Conservation (phyloP, 2,888 invertebrate genomes). For the Gymnoscelis rufifasciata region DNA sequence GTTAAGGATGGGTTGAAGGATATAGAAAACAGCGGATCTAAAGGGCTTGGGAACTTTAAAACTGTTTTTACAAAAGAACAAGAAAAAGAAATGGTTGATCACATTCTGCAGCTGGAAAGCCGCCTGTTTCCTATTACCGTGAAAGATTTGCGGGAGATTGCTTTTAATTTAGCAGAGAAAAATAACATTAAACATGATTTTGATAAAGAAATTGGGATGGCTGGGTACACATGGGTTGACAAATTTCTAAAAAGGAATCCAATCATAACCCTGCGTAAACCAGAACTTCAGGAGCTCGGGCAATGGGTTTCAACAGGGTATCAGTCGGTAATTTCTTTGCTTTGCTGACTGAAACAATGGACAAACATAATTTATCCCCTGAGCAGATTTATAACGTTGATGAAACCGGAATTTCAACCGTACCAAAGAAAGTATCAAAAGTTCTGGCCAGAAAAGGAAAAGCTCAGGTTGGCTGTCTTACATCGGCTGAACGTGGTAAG, state of each 20-base stretch:
- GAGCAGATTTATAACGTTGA: conserved; percentile 20
- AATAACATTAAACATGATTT: not conserved
- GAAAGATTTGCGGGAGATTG: not conserved
- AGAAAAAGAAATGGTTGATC: conserved; percentile 8
- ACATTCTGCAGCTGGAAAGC: conserved; percentile 7
- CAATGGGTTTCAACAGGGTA: conserved; percentile 18
- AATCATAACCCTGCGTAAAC: conserved; percentile 6
- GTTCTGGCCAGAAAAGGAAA: conserved; percentile 18
- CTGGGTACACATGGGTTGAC: not conserved
- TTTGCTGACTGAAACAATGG: conserved; percentile 7
- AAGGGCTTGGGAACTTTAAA: not conserved
- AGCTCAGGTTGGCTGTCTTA: conserved; percentile 21
- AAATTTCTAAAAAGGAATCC: conserved; percentile 1
- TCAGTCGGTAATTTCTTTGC: conserved; percentile 14
- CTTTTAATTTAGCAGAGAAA: not conserved
- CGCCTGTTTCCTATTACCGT: not conserved
- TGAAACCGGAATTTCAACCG: conserved; percentile 17
- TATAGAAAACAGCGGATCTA: conserved; percentile 7
- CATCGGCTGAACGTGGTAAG: conserved; percentile 16
- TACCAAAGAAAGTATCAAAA: conserved; percentile 15
- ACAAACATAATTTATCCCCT: conserved; percentile 12
- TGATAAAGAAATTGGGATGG: conserved; percentile 1
- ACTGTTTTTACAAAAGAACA: conserved; percentile 9
- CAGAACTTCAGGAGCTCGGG: conserved; percentile 21
- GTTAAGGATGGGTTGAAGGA: conserved; percentile 5